phyloP scores from a whole-genome alignment of 2,113 vertebrate genomes.

The Thymallus thymallus region DNA sequence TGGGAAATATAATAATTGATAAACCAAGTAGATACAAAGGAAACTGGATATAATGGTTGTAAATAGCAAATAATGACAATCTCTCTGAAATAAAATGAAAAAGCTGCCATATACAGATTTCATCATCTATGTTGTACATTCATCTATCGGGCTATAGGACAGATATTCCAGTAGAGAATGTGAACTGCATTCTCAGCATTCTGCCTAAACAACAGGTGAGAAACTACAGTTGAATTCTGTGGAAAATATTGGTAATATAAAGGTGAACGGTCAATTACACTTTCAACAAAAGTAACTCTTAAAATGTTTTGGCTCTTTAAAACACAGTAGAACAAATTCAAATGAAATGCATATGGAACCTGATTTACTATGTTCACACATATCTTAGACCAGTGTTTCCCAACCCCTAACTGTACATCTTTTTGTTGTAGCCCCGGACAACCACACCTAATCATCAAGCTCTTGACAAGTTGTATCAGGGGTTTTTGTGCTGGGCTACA shows the following conservation, averaged over 20 bases:
- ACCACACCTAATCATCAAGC: too few relatives aligned
- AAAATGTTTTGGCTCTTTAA: constrained; percentile 33
- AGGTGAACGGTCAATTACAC: constrained; percentile 22
- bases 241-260: constrained; percentile 30
- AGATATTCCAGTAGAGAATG: constrained; percentile 15
- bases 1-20: constrained; percentile 52
- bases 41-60: constrained; percentile 37
- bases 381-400: constrained; percentile 21
- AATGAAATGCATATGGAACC: constrained; percentile 21
- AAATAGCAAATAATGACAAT: constrained; percentile 60
- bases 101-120: constrained; percentile 73
- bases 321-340: constrained; percentile 20
- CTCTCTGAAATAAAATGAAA: constrained; percentile 60
- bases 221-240: constrained; percentile 32
- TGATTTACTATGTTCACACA: constrained; percentile 34
- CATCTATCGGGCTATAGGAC: constrained; percentile 71
- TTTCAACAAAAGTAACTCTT: constrained; percentile 11
- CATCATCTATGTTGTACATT: constrained; percentile 77
- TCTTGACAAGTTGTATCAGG: too few relatives aligned
- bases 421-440: too few relatives aligned
- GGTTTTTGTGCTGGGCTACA: too few relatives aligned
- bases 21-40: constrained; percentile 48
- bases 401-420: too few relatives aligned
- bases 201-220: constrained; percentile 38
- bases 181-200: constrained; percentile 26